Evolutionary conservation across 2,113 vertebrate genomes (phyloP).

Genomic region (Lepidothrix coronata): DNA sequence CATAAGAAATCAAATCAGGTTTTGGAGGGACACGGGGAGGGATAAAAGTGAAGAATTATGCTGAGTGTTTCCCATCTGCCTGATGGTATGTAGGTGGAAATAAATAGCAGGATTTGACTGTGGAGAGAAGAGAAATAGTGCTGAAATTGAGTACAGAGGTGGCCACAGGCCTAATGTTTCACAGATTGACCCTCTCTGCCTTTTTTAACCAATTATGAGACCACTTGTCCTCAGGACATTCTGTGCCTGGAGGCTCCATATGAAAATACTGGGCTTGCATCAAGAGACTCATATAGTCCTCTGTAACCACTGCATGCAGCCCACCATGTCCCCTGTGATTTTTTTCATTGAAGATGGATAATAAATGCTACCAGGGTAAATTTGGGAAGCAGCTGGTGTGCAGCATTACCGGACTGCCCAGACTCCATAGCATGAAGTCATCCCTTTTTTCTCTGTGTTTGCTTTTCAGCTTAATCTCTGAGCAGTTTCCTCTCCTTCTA

Average conservation of each 20-base stretch:
- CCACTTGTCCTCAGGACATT: neutral
- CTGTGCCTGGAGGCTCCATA: neutral
- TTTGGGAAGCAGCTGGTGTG: neutral
- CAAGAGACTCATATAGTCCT: fast-evolving
- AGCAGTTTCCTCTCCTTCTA: neutral
- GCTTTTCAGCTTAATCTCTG: slow-evolving; percentile 5
- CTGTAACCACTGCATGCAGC: neutral
- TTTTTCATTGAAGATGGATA: neutral
- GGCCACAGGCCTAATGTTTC: neutral
- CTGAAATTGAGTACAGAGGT: neutral
- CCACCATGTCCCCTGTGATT: too few relatives aligned
- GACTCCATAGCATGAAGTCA: neutral
- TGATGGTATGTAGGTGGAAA: neutral
- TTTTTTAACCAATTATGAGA: neutral
- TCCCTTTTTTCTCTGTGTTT: neutral
- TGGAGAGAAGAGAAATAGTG: neutral
- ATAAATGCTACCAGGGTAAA: neutral
- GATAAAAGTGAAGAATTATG: neutral
- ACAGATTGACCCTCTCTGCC: neutral
- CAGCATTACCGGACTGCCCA: neutral
- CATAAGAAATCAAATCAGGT: neutral
- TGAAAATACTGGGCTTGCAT: neutral
- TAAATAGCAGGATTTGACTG: neutral
- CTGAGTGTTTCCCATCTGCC: neutral
- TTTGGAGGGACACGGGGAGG: neutral